These are phyloP conservation scores for Plagodis pulveraria DNA, from an alignment of 2,888 invertebrate species.

Conservation along the genomic window DNA sequence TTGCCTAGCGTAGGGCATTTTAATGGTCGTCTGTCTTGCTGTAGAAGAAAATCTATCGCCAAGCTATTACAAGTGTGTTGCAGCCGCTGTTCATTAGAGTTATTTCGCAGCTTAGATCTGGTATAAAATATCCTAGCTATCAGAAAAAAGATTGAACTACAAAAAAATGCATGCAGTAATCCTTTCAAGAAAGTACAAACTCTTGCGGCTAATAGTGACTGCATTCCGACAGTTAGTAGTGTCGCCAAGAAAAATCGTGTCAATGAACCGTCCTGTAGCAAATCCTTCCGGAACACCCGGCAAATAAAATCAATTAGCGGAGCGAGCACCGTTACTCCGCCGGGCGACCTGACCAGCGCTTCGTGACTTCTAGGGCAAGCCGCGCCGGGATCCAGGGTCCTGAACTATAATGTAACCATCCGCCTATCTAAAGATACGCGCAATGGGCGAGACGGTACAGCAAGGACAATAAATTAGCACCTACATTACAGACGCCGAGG, in stretches of 20 bases:
- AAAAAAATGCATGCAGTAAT: conserved; percentile 34
- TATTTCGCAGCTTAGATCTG: no score
- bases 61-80: no score
- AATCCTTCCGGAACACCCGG: conserved; percentile 68
- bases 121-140: no score
- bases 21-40: no score
- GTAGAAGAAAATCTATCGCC: no score
- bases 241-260: conserved; percentile 62
- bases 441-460: conserved; percentile 18
- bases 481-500: conserved; percentile 27
- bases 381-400: conserved; percentile 3
- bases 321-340: conserved; percentile 53
- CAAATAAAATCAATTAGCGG: conserved; percentile 71
- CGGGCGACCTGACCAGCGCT: conserved; percentile 26
- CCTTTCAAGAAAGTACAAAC: conserved; percentile 38
- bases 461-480: conserved; percentile 38
- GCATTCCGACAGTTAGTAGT: conserved; percentile 66
- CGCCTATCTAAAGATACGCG: conserved; percentile 13
- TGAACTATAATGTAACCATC: conserved; percentile 4
- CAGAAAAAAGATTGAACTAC: conserved; percentile 2
- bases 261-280: conserved; percentile 73
- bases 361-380: conserved; percentile 21
- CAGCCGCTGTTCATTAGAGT: no score
- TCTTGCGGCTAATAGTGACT: conserved; percentile 54
- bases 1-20: no score